phyloP scores from a whole-genome alignment of 2,113 vertebrate species.

The Fulica atra region DNA sequence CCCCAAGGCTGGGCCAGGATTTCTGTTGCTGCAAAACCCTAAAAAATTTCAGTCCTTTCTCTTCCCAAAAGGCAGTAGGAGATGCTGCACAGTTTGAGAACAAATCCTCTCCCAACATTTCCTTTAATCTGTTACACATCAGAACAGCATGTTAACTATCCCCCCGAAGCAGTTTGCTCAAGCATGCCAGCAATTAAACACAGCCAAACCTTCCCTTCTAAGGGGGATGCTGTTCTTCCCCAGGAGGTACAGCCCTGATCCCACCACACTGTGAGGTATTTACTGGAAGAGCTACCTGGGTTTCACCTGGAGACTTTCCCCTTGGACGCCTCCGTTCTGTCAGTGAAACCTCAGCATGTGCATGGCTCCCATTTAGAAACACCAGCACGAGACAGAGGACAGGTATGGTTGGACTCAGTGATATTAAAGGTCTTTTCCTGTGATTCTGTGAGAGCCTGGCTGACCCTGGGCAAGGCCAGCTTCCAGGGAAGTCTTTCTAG shows the following conservation, averaged over 20 bases:
- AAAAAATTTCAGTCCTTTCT: not conserved
- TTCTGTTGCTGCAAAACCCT: not conserved
- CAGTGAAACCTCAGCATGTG: not conserved
- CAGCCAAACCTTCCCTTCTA: fast-evolving
- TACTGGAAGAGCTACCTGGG: not conserved
- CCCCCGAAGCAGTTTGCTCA: not conserved
- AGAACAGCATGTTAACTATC: not conserved
- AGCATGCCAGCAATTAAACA: not conserved
- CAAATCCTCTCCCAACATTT: not conserved
- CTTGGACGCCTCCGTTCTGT: not conserved
- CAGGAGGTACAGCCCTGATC: not conserved
- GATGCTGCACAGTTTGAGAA: not conserved
- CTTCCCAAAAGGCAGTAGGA: not conserved
- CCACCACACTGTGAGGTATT: fast-evolving
- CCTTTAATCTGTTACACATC: not conserved
- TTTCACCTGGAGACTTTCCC: not conserved
- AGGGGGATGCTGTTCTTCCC: not conserved
- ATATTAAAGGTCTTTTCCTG: too few species aligned
- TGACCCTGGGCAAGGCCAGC: not conserved
- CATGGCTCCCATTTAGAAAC: not conserved
- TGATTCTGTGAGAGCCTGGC: too few species aligned
- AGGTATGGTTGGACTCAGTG: too few species aligned
- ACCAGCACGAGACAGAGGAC: not conserved
- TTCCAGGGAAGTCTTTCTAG: not conserved
- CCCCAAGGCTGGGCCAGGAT: not conserved